Evolutionary conservation across 2,113 vertebrate species (phyloP), one percentile per base, ranked within the genome.

Genomic region (Hylia prasina): DNA sequence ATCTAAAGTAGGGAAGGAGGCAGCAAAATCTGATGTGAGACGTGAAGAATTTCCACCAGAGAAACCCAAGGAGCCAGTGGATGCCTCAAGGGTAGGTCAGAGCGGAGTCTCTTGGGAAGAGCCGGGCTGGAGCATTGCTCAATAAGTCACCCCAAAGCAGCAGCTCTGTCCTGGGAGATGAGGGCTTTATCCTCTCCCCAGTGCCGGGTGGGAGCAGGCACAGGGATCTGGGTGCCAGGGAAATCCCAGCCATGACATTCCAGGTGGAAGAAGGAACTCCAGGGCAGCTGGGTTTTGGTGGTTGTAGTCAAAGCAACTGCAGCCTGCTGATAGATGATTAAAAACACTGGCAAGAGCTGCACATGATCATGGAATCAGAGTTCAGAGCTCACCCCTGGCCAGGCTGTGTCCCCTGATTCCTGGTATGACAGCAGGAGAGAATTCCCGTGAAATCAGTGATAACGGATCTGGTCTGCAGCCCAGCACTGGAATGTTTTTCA

Each of bases 51-150:
- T 90, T n/a, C 78, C 70, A 8, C 42, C 53, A 0, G 98, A 97
- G 81, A 97, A 94, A 60, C 92, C 96, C 57, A 98, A 97, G 95
- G 98, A 98, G 93, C 87, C 96, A 56, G 91, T 97, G 7, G 98
- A 98, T 51, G 97, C 97, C 1, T 96, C 98, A 65, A 98, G 98
- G 99, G 99, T 99, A 98, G 14, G 90, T 69, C 25, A 33, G 39
- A 18, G 28, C 2, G 1, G 44, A 40, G 40, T 2, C 23, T 19
- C 44, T 13, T 27, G 8, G 40, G 48, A 79, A 51, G 37, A 64
- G 39, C 64, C 0, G 0, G 33, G 40, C 42, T 76, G 63, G n/a
- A 77, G 56, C 15, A 17, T 30, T 0, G 3, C 69, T 83, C 18
- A 3, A 7, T 31, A 31, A 65, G 22, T n/a, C 6, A 1, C 2